phyloP scores from a whole-genome alignment of 2,113 vertebrate species.

The Macaca mulatta region DNA sequence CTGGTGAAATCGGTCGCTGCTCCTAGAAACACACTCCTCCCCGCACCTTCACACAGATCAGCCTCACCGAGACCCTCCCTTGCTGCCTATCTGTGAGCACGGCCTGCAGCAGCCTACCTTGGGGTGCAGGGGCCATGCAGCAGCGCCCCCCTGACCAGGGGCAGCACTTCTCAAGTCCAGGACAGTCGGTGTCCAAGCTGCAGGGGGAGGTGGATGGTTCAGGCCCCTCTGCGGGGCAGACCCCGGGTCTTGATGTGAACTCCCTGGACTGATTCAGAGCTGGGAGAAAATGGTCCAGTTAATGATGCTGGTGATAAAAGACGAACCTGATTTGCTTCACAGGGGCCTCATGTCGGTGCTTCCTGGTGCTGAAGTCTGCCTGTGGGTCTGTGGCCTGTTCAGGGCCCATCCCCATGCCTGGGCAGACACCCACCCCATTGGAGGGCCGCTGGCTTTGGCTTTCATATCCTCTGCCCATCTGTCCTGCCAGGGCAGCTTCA shows the following conservation, averaged over 20 bases:
- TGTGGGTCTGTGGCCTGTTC: rapidly evolving
- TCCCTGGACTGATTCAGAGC: conserved; percentile 86
- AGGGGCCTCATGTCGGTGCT: rapidly evolving
- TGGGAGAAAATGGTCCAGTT: conserved; percentile 53
- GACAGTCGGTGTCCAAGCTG: conserved; percentile 89
- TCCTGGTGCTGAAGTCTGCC: rapidly evolving
- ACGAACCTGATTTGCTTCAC: rapidly evolving
- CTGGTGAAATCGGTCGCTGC: background rate
- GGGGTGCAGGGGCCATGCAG: conserved; percentile 78
- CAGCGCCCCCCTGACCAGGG: conserved; percentile 57
- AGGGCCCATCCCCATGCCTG: background rate
- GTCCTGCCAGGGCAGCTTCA: background rate
- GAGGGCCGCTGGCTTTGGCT: background rate
- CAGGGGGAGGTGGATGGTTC: conserved; percentile 76
- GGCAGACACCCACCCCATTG: rapidly evolving
- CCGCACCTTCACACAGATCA: background rate
- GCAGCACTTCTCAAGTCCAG: conserved; percentile 94
- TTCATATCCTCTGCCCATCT: rapidly evolving
- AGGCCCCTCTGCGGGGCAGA: conserved; percentile 83
- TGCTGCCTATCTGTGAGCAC: background rate
- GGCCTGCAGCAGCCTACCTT: conserved; percentile 76
- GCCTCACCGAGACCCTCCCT: too few species aligned
- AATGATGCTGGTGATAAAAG: background rate
- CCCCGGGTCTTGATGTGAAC: conserved; percentile 89
- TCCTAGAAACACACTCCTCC: background rate